phyloP scores from a whole-genome alignment of 2,797 vertebrate species.

The Cynodonichthys magdalenae region DNA sequence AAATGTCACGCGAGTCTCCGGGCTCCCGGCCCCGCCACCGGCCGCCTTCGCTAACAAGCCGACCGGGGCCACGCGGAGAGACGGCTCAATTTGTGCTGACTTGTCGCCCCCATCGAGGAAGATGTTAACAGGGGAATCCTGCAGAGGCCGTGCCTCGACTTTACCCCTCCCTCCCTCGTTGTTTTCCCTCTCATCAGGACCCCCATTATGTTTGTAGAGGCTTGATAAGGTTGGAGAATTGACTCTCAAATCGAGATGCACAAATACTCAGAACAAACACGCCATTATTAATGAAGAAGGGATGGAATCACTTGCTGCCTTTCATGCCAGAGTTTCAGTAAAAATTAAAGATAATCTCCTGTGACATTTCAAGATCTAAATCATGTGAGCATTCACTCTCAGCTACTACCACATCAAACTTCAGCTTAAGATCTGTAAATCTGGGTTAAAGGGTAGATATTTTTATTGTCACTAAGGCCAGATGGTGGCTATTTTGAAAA shows the following conservation, averaged over 20 bases:
- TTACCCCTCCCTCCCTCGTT: conserved; percentile 34
- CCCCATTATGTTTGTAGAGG: conserved; percentile 31
- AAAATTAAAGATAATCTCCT: too few relatives aligned
- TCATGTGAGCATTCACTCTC: too few relatives aligned
- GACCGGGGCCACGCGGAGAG: conserved; percentile 49
- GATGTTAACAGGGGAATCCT: conserved; percentile 63
- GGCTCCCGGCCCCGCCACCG: conserved; percentile 58
- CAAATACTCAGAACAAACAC: background rate
- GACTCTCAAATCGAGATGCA: conserved; percentile 9
- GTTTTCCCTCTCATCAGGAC: conserved; percentile 34
- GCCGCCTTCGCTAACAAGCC: conserved; percentile 71
- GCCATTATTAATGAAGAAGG: too few relatives aligned
- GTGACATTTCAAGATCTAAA: conserved; percentile 6
- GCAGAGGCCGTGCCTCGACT: conserved; percentile 33
- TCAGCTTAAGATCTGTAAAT: too few relatives aligned
- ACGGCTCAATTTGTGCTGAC: conserved; percentile 73
- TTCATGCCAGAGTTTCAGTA: too few relatives aligned
- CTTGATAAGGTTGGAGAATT: conserved; percentile 34
- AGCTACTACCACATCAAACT: too few relatives aligned
- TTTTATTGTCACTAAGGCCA: too few relatives aligned
- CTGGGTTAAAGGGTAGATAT: too few relatives aligned
- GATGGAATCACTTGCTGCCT: too few relatives aligned
- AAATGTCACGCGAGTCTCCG: conserved; percentile 79
- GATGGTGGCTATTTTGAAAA: too few relatives aligned
- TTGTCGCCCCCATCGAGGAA: conserved; percentile 55